These are phyloP conservation scores for Peribatodes rhomboidaria DNA, from an alignment of 2,888 invertebrate genomes.

Conservation along the genomic window DNA sequence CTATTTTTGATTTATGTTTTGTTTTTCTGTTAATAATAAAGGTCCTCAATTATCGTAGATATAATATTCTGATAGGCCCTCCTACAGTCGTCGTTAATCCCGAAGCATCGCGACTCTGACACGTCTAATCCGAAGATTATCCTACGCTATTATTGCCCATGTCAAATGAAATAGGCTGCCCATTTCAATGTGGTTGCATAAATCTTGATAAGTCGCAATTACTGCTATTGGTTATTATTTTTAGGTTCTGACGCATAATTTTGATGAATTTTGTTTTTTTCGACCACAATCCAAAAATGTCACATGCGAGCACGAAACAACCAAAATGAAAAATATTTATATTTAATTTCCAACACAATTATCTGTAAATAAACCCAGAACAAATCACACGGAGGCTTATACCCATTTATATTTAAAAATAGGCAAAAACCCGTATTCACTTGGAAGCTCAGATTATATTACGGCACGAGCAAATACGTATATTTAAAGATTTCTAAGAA, in stretches of 20 bases:
- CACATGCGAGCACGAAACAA: too few relatives aligned
- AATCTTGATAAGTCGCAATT: background rate
- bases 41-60: background rate
- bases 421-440: slow-evolving; percentile 13
- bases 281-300: too few relatives aligned
- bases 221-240: background rate
- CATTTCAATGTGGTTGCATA: background rate
- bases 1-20: too few relatives aligned
- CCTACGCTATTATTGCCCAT: slow-evolving; percentile 29
- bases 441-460: slow-evolving; percentile 13
- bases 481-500: slow-evolving; percentile 14
- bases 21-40: too few relatives aligned
- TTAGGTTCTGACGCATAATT: background rate
- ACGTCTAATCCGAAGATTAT: slow-evolving; percentile 40
- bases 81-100: slow-evolving; percentile 18
- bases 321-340: too few relatives aligned
- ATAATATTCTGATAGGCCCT: background rate
- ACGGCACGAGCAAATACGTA: background rate
- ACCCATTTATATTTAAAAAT: slow-evolving; percentile 17
- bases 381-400: background rate
- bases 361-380: background rate
- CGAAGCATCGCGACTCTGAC: slow-evolving; percentile 31
- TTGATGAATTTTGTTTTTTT: background rate
- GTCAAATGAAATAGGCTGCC: background rate
- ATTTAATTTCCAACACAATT: too few relatives aligned